Conservation (phyloP, 2,797 vertebrate species). For the Acanthurus lineatus region DNA sequence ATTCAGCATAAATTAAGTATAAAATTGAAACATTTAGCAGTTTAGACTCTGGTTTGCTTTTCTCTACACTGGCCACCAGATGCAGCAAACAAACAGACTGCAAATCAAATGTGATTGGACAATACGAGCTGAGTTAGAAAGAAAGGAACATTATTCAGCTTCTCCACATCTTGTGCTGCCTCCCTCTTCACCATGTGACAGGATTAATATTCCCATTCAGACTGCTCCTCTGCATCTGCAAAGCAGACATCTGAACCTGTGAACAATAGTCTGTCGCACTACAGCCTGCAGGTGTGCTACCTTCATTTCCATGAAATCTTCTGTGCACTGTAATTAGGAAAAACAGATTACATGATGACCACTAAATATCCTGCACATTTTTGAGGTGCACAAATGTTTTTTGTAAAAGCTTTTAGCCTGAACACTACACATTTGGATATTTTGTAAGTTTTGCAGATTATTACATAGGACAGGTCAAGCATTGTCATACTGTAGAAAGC, state of each 20-base stretch:
- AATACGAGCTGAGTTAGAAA: constrained; percentile 35
- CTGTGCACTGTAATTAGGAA: constrained; percentile 3
- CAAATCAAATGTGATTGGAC: constrained; percentile 41
- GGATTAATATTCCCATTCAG: constrained; percentile 67
- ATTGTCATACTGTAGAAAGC: constrained; percentile 12
- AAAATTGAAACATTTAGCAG: too few species aligned
- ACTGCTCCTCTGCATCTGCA: constrained; percentile 20
- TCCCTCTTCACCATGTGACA: constrained; percentile 31
- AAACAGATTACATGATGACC: neutral
- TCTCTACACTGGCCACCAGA: constrained; percentile 16
- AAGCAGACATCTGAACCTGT: constrained; percentile 2
- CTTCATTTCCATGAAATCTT: constrained; percentile 49
- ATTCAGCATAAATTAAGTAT: too few species aligned
- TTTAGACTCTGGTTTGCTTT: too few species aligned
- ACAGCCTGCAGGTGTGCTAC: constrained; percentile 61
- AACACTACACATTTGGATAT: neutral
- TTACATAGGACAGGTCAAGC: constrained; percentile 15
- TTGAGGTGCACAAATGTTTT: neutral
- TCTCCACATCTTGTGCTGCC: constrained; percentile 3
- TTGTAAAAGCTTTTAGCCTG: neutral
- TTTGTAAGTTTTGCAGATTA: constrained; percentile 1
- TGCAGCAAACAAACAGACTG: constrained; percentile 35
- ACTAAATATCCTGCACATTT: neutral
- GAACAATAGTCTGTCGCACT: constrained; percentile 36
- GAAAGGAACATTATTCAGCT: constrained; percentile 11